These are phyloP conservation scores for Elephantulus edwardii DNA, from an alignment of 2,113 vertebrate genomes.

Conservation along the genomic window DNA sequence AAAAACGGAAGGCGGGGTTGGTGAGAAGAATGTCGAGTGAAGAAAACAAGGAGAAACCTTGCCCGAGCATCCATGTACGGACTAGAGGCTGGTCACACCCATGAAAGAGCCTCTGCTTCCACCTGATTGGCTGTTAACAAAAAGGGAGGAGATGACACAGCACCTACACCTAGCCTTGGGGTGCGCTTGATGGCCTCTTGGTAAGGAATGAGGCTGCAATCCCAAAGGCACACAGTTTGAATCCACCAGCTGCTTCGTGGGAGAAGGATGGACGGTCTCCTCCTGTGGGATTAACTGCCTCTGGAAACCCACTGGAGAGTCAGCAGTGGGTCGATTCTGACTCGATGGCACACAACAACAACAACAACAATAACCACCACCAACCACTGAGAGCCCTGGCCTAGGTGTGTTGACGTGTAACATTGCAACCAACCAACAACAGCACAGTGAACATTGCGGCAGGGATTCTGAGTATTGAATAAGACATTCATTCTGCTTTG, in stretches of 20 bases:
- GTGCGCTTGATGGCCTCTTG: too few species aligned
- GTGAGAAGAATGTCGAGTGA: background rate
- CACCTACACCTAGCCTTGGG: too few species aligned
- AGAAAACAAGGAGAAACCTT: background rate
- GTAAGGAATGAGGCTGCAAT: too few species aligned
- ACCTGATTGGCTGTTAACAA: background rate
- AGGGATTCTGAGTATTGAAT: background rate
- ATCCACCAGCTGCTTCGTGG: too few species aligned
- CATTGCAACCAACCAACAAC: background rate
- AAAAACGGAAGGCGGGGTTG: background rate
- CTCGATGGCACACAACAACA: too few species aligned
- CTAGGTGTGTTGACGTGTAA: background rate
- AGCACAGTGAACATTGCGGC: too few species aligned
- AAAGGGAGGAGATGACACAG: background rate
- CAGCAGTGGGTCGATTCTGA: too few species aligned
- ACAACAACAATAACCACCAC: too few species aligned
- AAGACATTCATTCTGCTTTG: background rate
- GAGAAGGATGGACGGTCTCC: too few species aligned
- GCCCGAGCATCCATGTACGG: background rate
- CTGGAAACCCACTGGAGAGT: too few species aligned
- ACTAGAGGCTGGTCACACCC: background rate
- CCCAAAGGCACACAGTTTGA: too few species aligned
- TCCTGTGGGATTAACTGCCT: too few species aligned
- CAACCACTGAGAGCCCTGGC: background rate
- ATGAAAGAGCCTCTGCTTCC: background rate